Conservation (phyloP, 2,113 vertebrate species). For the Panthera uncia region DNA sequence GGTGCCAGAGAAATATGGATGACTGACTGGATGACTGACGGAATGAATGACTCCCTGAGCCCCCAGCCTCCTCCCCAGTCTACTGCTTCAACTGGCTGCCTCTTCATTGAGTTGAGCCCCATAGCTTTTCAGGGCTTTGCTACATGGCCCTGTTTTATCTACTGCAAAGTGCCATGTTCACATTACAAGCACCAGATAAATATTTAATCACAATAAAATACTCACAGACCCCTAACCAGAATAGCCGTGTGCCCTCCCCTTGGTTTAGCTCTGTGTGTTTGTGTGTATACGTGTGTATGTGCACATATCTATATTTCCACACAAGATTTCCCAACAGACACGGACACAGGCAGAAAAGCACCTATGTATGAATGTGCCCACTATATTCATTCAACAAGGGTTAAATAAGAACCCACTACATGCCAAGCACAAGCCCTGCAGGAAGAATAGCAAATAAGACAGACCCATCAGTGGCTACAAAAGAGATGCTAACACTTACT, state of each 20-base stretch:
- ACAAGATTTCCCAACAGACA: not conserved
- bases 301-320: not conserved
- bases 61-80: not conserved
- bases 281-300: rapidly evolving
- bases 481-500: not conserved
- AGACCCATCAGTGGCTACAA: not conserved
- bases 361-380: not conserved
- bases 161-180: not conserved
- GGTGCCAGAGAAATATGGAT: not conserved
- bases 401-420: not conserved
- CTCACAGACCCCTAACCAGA: not conserved
- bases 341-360: not conserved
- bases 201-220: slow-evolving; percentile 32
- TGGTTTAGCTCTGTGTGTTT: not conserved
- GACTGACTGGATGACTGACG: not conserved
- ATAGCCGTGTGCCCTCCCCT: not conserved
- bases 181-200: slow-evolving; percentile 32
- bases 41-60: not conserved
- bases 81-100: not conserved
- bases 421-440: rapidly evolving
- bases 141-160: not conserved
- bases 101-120: not conserved
- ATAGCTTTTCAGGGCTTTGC: not conserved
- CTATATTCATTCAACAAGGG: not conserved
- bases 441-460: not conserved